phyloP scores from a whole-genome alignment of 2,888 invertebrate genomes.

The Thymelicus acteon region DNA sequence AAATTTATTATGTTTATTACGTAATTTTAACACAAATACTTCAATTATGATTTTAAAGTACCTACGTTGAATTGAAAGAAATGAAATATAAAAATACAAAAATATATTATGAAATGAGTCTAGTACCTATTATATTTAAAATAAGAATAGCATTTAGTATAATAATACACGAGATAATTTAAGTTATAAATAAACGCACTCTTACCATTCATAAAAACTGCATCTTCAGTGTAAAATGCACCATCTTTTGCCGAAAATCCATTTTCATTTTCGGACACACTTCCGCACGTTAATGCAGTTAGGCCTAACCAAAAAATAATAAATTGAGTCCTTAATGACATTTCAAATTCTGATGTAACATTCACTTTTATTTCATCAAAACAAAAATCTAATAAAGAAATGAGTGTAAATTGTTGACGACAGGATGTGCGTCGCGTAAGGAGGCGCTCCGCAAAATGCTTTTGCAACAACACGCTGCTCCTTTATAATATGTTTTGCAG shows the following conservation, averaged over 20 bases:
- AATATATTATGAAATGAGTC: too few relatives aligned
- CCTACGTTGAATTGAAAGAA: too few relatives aligned
- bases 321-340: conserved; percentile 61
- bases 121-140: too few relatives aligned
- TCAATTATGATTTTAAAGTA: too few relatives aligned
- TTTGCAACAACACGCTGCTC: conserved; percentile 63
- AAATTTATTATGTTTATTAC: too few relatives aligned
- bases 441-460: conserved; percentile 81
- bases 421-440: conserved; percentile 74
- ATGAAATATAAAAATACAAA: too few relatives aligned
- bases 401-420: conserved; percentile 54
- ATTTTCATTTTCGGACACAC: conserved; percentile 58
- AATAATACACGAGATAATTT: too few relatives aligned
- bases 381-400: conserved; percentile 38
- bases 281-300: conserved; percentile 60
- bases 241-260: conserved; percentile 74
- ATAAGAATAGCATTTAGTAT: too few relatives aligned
- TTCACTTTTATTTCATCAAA: conserved; percentile 49
- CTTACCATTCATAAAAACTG: conserved; percentile 80
- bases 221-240: conserved; percentile 76
- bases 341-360: conserved; percentile 51
- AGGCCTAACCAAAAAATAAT: conserved; percentile 56
- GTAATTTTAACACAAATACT: too few relatives aligned
- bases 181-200: not conserved
- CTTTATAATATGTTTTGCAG: conserved; percentile 81